These are phyloP conservation scores for Melanaphis sacchari DNA, from an alignment of 1,140 invertebrate genomes.

Conservation along the genomic window DNA sequence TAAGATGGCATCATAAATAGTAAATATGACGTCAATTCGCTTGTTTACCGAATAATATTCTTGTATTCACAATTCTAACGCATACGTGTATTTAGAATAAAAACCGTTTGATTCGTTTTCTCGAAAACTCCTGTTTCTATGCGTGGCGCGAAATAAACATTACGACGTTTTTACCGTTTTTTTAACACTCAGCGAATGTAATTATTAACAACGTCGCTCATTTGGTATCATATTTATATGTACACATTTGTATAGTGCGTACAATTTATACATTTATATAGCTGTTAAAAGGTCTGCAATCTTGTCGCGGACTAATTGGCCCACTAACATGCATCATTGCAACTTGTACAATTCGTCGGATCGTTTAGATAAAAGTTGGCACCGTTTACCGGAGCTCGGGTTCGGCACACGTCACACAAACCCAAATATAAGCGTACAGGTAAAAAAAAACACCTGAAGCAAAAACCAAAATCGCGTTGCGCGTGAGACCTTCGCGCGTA, in stretches of 20 bases:
- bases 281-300: not conserved
- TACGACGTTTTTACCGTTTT: not conserved
- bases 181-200: not conserved
- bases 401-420: not conserved
- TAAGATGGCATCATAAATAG: not conserved
- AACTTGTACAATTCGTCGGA: not conserved
- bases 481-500: not conserved
- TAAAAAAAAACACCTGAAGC: no score
- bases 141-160: not conserved
- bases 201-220: not conserved
- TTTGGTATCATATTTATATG: not conserved
- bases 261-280: not conserved
- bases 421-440: not conserved
- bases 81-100: not conserved
- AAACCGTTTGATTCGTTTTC: not conserved
- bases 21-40: conserved; percentile 13
- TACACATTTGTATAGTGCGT: not conserved
- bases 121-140: not conserved
- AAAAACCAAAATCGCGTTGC: not conserved
- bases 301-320: not conserved
- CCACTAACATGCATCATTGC: no score
- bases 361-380: not conserved
- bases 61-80: not conserved
- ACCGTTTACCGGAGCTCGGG: not conserved
- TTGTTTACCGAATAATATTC: conserved; percentile 1